Base-by-base conservation (phyloP, 92 coral and sea anemone genomes). In the Micromussa lordhowensis region DNA sequence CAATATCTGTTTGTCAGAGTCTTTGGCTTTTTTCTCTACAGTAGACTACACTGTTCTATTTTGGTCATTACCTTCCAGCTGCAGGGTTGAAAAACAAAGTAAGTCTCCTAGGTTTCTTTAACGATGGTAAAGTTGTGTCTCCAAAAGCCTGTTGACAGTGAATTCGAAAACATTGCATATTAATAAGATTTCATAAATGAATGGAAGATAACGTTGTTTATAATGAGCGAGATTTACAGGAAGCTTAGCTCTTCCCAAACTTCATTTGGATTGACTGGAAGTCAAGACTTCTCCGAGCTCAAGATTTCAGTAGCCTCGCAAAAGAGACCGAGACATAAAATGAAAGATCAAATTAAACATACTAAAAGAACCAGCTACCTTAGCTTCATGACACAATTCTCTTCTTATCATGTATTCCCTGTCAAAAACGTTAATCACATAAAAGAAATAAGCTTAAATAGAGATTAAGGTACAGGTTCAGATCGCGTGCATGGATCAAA, bases 381-480 rank as follows among this genome's bases (percentile, higher is more conserved):
- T 93, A 21, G 96, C 98, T 74, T 95, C 96, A 73, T 81, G 76
- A 75, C 99, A 97, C 75, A 94, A 92, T 76, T 97, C 95, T 78
- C 98, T 94, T 84, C 99, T 94, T 18, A 88, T 92, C 79, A 97
- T 91, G 83, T 97, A 97, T 78, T 97, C 98, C 78, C 99, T 97
- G 75, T 22, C 70, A 83, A 66, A 61, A 71, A n/a, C 30, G 26
- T 3, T 8, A 26, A 70, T 30, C 28, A 36, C 12, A 29, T 13
- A 64, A 24, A 24, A 64, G 9, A 24, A n/a, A 64, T 64, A 24
- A 24, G 26, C 69, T 64, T 64, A n/a, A 55, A 55, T 16, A 55
- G 19, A 15, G 19, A 55, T 5, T 8, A 44, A 44, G 10, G 51
- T 44, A 44, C 51, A 8, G 51, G 51, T 44, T 9, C 9, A 44